These are phyloP conservation scores for Poicephalus meyeri DNA, from an alignment of 2,113 vertebrate genomes.

Conservation along the genomic window DNA sequence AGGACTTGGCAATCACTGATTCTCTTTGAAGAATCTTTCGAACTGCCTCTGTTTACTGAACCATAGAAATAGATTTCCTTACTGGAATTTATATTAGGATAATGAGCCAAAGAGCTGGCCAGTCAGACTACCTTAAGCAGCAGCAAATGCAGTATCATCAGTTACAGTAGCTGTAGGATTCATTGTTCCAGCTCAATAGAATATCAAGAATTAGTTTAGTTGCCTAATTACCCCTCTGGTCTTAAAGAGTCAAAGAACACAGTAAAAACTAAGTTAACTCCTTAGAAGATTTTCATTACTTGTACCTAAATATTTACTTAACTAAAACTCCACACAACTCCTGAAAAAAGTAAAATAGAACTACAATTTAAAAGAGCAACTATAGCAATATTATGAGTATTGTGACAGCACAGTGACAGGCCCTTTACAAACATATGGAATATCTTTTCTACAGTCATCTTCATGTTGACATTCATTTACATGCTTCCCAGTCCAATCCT, in stretches of 20 bases:
- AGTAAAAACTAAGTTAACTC: neutral
- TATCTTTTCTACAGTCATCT: neutral
- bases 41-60: slow-evolving; percentile 47
- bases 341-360: neutral
- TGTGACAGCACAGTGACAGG: neutral
- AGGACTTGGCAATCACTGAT: neutral
- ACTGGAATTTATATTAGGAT: slow-evolving; percentile 31
- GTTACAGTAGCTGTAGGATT: slow-evolving; percentile 27
- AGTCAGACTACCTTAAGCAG: slow-evolving; percentile 52
- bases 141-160: slow-evolving; percentile 23
- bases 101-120: slow-evolving; percentile 57
- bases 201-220: neutral
- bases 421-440: neutral
- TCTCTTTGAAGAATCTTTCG: slow-evolving; percentile 29
- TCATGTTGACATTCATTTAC: neutral
- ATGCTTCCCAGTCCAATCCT: neutral
- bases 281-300: neutral
- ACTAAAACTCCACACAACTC: neutral
- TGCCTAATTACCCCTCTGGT: neutral
- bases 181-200: slow-evolving; percentile 14
- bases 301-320: neutral
- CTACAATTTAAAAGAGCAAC: neutral
- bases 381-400: neutral
- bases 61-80: slow-evolving; percentile 45
- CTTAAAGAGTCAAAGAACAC: neutral